phyloP scores from a whole-genome alignment of 1,140 invertebrate species.

The Epicauta chinensis region DNA sequence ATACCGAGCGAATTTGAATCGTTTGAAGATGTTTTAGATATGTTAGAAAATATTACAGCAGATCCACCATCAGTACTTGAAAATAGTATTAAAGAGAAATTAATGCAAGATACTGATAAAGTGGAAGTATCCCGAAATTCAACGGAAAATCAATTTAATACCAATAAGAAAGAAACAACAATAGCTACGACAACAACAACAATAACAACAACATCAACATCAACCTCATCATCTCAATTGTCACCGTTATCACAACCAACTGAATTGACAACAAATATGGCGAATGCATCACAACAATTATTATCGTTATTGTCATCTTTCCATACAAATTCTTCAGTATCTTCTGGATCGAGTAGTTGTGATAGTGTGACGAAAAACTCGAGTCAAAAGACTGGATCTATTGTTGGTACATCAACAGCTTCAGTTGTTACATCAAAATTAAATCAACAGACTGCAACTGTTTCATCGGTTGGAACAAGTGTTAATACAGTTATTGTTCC shows the following conservation, averaged over 20 bases:
- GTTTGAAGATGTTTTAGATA: slow-evolving; percentile 61
- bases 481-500: slow-evolving; percentile 33
- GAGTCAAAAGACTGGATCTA: slow-evolving; percentile 24
- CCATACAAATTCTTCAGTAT: slow-evolving; percentile 40
- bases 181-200: slow-evolving; percentile 4
- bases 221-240: slow-evolving; percentile 57
- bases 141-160: too few relatives aligned
- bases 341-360: slow-evolving; percentile 33
- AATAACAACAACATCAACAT: slow-evolving; percentile 43
- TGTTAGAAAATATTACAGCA: slow-evolving; percentile 58
- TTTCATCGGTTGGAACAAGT: slow-evolving; percentile 13
- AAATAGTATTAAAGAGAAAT: slow-evolving; percentile 24
- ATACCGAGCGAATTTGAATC: slow-evolving; percentile 50
- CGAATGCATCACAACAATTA: slow-evolving; percentile 61
- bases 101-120: slow-evolving; percentile 23
- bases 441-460: slow-evolving; percentile 23
- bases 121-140: slow-evolving; percentile 2
- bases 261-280: slow-evolving; percentile 62
- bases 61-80: slow-evolving; percentile 36
- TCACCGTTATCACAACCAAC: slow-evolving; percentile 64
- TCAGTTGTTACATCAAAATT: slow-evolving; percentile 27
- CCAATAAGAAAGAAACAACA: too few relatives aligned
- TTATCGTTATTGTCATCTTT: slow-evolving; percentile 56
- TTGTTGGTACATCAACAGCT: slow-evolving; percentile 8
- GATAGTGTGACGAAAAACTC: slow-evolving; percentile 28